phyloP scores from a whole-genome alignment of 2,888 invertebrate genomes.

The Axea sp. region DNA sequence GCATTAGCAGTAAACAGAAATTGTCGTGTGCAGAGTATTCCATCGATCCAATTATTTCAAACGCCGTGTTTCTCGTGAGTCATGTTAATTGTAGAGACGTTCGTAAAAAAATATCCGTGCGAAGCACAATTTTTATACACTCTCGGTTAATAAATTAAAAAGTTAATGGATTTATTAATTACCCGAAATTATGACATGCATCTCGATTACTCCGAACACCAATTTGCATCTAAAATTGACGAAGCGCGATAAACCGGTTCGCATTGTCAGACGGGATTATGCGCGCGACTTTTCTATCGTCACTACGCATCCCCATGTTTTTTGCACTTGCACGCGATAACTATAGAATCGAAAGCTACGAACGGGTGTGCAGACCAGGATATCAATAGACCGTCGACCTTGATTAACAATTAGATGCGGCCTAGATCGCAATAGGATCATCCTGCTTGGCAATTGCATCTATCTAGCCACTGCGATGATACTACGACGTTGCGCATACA shows the following conservation, averaged over 20 bases:
- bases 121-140: too few relatives aligned
- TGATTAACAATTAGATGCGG: conserved; percentile 69
- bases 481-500: conserved; percentile 55
- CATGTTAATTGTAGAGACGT: too few relatives aligned
- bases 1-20: too few relatives aligned
- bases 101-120: too few relatives aligned
- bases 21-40: too few relatives aligned
- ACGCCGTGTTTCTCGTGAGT: too few relatives aligned
- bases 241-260: conserved; percentile 35
- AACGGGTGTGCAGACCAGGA: conserved; percentile 57
- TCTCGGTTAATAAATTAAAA: not conserved
- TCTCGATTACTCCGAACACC: conserved; percentile 13
- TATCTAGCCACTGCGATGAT: conserved; percentile 42
- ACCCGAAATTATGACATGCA: conserved; percentile 8
- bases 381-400: conserved; percentile 64
- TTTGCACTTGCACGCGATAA: conserved; percentile 30
- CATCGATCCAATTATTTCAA: too few relatives aligned
- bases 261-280: conserved; percentile 12
- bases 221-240: conserved; percentile 30
- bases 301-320: conserved; percentile 24
- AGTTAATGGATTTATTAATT: conserved; percentile 15
- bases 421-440: conserved; percentile 73
- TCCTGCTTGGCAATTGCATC: conserved; percentile 67
- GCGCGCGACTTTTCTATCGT: conserved; percentile 30
- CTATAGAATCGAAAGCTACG: conserved; percentile 58